These are phyloP conservation scores for Scaeva pyrastri DNA, from an alignment of 2,888 invertebrate genomes.

Conservation along the genomic window DNA sequence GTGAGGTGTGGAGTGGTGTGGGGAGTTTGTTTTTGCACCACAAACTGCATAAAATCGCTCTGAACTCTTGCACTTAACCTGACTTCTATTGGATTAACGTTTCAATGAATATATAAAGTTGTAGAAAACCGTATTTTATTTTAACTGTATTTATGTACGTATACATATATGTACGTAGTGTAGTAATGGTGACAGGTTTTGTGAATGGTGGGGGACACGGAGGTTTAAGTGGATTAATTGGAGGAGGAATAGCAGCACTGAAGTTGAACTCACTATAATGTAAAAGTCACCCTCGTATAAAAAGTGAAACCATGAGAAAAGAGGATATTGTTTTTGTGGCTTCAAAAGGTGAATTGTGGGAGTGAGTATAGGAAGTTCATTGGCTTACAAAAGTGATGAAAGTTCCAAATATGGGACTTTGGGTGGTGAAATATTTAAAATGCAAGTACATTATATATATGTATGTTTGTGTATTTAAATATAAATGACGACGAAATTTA, in stretches of 20 bases:
- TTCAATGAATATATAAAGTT: slow-evolving; percentile 28
- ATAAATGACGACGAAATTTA: too few relatives aligned
- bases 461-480: too few relatives aligned
- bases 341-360: slow-evolving; percentile 54
- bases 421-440: slow-evolving; percentile 9
- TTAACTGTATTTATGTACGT: slow-evolving; percentile 26
- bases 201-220: neutral
- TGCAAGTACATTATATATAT: too few relatives aligned
- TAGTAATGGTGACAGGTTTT: slow-evolving; percentile 38
- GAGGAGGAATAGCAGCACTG: slow-evolving; percentile 34
- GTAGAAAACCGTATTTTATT: slow-evolving; percentile 56
- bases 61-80: slow-evolving; percentile 74
- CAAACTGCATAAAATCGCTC: slow-evolving; percentile 52
- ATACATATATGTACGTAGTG: too few relatives aligned
- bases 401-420: slow-evolving; percentile 14
- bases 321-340: slow-evolving; percentile 48
- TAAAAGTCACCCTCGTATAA: slow-evolving; percentile 36
- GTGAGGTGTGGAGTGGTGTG: neutral
- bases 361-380: slow-evolving; percentile 31
- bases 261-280: slow-evolving; percentile 40
- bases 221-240: slow-evolving; percentile 73
- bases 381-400: slow-evolving; percentile 55
- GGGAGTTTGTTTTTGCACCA: slow-evolving; percentile 52
- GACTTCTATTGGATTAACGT: slow-evolving; percentile 69
- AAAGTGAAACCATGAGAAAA: slow-evolving; percentile 75